Evolutionary conservation across 2,888 invertebrate genomes (phyloP), one percentile per base, ranked within the genome.

Genomic region (Harmothoe impar): DNA sequence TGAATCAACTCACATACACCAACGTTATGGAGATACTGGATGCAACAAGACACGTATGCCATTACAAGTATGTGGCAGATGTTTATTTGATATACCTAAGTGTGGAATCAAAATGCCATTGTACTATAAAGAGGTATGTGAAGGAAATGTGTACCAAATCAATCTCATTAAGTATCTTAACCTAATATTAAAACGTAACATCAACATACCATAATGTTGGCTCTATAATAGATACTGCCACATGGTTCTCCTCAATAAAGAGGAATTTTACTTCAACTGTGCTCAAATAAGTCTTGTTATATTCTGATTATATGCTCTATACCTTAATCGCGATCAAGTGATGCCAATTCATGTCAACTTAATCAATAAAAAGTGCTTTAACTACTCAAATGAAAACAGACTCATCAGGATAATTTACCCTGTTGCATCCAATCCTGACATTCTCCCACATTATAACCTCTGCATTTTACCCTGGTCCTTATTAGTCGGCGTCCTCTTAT

Each of bases 401-500:
- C 62, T 20, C n/a, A 62, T 62, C 62, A 62, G 62, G 62, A 20
- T 62, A 62, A 20, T n/a, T 12, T 88, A 84, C 84, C 72, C 29
- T 29, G 72, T 72, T 72, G 72, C 72, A 25, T 29, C 72, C 72
- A 23, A 72, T 29, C 72, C 1, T 62, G 62, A 20, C n/a, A 62
- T 62, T n/a, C 7, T 52, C 54, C 54, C 54, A 52, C 12, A 10
- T n/a, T 43, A 43, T 43, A 62, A n/a, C 23, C 12, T n/a, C n/a
- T 62, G 20, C 62, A 62, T n/a, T 5, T 62, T 62, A 62, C 62
- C 62, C 62, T 62, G 62, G 3, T 62, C 62, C 62, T n/a, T 62
- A n/a, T 20, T 62, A 62, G 25, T 89, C 89, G 0, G 29, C 62
- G 23, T 62, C 43, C 56, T 89, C 89, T 68, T 68, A 89, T 35